Base-by-base conservation (phyloP, 2,113 vertebrate genomes). In the Ia io region DNA sequence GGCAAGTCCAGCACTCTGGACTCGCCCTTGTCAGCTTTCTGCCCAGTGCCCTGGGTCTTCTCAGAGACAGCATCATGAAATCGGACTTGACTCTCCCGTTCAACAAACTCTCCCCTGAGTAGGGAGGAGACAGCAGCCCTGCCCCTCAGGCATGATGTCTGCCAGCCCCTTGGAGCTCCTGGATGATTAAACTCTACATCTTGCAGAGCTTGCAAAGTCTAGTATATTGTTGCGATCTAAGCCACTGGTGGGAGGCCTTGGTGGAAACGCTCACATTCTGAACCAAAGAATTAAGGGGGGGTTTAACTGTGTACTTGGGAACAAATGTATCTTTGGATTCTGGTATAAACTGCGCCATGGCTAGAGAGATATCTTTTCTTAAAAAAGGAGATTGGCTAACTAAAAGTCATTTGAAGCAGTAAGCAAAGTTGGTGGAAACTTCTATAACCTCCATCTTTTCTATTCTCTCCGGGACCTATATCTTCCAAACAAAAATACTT, bases 171-270 rank as follows among this genome's bases (percentile, higher is more conserved):
- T 47, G 17, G 94, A 96, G 84, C 83, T 90, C 92, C 93, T 74
- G 97, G 84, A 79, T 97, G 96, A 97, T 96, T 97, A 96, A 97
- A 97, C 51, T 11, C 92, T 96, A 90, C 93, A 97, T 97, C 88
- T 94, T 97, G 96, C 96, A 35, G 88, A 95, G 95, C 88, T 97
- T 96, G 97, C 97, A 97, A 91, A 97, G 92, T 95, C 76, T 32
- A 59, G 37, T 49, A 77, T 77, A 51, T 28, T 87, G 82, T 77
- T 95, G 93, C 80, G 88, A 91, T 93, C 70, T 83, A 71, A 88
- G 93, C 37, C 30, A 61, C 95, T 92, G 78, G 85, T 95, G 85
- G 92, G 92, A 93, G 63, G 77, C 94, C 76, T 74, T 53, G 32
- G 53, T 97, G 61, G 84, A 91, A 90, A 88, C 17, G 42, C 85